These are phyloP conservation scores for Paramormyrops hopkinsi DNA, from an alignment of 2,797 vertebrate species.

Conservation along the genomic window DNA sequence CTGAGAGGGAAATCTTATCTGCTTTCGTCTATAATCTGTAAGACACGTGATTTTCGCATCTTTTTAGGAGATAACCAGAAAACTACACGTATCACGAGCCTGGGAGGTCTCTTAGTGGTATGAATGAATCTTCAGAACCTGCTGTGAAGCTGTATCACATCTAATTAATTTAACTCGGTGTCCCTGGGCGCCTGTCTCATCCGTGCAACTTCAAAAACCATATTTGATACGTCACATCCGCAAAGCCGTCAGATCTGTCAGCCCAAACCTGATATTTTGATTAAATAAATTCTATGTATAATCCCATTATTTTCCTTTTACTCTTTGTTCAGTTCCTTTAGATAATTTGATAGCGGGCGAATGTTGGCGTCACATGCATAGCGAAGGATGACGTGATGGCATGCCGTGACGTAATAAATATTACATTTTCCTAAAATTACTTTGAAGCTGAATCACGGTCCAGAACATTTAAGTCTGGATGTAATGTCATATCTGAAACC, in stretches of 20 bases:
- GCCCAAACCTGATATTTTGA: background rate
- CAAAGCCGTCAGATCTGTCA: background rate
- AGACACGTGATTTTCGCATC: slow-evolving; percentile 41
- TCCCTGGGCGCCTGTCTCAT: background rate
- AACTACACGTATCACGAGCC: background rate
- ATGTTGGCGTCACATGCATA: slow-evolving; percentile 38
- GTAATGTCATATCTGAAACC: slow-evolving; percentile 70
- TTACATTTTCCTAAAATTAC: background rate
- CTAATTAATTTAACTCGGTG: background rate
- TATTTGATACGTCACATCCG: background rate
- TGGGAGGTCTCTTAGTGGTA: background rate
- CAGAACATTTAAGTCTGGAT: slow-evolving; percentile 23
- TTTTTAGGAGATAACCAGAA: background rate
- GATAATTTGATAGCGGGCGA: slow-evolving; percentile 42
- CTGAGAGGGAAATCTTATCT: slow-evolving; percentile 17
- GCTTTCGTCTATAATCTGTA: slow-evolving; percentile 38
- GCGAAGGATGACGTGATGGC: background rate
- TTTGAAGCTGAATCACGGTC: background rate
- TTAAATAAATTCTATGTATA: background rate
- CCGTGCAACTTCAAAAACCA: background rate
- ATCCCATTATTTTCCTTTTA: background rate
- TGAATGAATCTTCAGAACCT: background rate
- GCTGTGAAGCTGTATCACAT: background rate
- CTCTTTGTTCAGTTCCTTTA: background rate
- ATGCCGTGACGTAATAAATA: background rate